Base-by-base conservation (phyloP, 2,113 vertebrate species). In the Anser cygnoides region DNA sequence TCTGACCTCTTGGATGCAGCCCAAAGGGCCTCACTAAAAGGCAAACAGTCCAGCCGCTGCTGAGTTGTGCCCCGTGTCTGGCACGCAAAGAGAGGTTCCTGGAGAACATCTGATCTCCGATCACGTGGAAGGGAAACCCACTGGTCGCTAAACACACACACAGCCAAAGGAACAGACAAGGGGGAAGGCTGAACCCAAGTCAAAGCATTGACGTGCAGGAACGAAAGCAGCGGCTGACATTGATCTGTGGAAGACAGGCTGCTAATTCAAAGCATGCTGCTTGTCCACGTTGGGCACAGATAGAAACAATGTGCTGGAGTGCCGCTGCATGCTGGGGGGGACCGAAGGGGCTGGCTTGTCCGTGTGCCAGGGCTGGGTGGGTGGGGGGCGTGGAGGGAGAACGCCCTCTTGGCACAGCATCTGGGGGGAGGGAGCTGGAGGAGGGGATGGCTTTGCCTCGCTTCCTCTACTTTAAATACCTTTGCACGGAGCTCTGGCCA, bases 381-480 rank as follows among this genome's bases (percentile, higher is more conserved):
- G 13, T 41, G 55, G 62, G 83, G 90, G 93, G 91, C 6, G 92
- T 80, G 94, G 37, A 35, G 70, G 70, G 93, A 95, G 55, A 91
- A 95, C 95, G 83, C 96, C 95, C 73, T 88, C 72, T 92, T 96
- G 95, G 93, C 94, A 72, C 4, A 0, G 26, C 72, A 49, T 62
- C 23, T 26, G 23, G 81, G 76, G 93, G 93, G 93, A 87, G 92
- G 89, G 91, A 94, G 78, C 76, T 63, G 75, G 82, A 77, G 31
- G 55, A 84, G n/a, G 73, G 91, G 80, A 21, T 87, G 92, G 90
- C 25, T 85, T 75, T 90, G 84, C 76, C 43, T 87, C 7, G 0
- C 52, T 75, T 77, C 52, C 81, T 95, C 9, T 43, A n/a, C 84
- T 95, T 96, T 77, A 97, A 97, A 96, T 96, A 95, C 91, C 67